A percentile compares a stretch with the other conserved stretches of the same genome.
Conservation (phyloP, 2,888 invertebrate genomes). For the Pharmacophagus antenor region DNA sequence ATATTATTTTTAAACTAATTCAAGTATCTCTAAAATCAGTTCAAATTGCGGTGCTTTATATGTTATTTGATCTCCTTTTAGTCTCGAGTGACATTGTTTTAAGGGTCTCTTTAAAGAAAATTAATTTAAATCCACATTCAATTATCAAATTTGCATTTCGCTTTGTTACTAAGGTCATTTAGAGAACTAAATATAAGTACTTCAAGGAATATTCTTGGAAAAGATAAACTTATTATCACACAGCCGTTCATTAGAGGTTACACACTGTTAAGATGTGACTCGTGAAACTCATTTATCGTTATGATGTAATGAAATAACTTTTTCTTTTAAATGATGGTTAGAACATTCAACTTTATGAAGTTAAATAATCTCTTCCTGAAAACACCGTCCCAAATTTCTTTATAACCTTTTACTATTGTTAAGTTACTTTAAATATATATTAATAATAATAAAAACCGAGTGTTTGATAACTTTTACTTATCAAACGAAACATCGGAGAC, state of each 20-base stretch:
- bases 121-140: not conserved
- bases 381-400: too few species aligned
- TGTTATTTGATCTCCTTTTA: too few species aligned
- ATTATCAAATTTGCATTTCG: not conserved
- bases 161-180: slow-evolving; percentile 1
- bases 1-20: not conserved
- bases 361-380: too few species aligned
- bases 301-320: too few species aligned
- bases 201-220: slow-evolving; percentile 1
- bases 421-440: too few species aligned
- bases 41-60: too few species aligned
- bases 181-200: slow-evolving; percentile 1
- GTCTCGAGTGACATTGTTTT: not conserved
- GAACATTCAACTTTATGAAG: too few species aligned
- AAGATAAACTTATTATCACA: slow-evolving; percentile 7
- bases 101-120: not conserved
- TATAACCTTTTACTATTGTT: too few species aligned
- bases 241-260: not conserved
- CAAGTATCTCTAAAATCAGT: not conserved
- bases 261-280: not conserved
- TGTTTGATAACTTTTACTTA: too few species aligned
- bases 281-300: not conserved
- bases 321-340: too few species aligned
- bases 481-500: too few species aligned
- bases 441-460: too few species aligned